Conservation (phyloP, 2,797 vertebrate species). For the Microchirus variegatus region DNA sequence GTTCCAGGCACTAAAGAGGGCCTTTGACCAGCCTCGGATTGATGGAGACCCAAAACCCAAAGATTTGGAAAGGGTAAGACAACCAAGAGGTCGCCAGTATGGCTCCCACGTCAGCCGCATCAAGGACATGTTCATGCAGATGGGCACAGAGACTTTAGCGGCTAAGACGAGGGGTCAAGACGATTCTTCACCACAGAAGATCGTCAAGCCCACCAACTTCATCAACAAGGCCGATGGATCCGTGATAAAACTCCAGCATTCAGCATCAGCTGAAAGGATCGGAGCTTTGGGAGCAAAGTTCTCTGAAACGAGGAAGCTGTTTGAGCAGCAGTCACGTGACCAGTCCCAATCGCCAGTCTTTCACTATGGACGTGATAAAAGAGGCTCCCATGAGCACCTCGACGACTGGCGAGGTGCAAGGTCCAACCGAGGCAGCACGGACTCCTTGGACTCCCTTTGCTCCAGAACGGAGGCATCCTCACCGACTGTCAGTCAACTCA, state of each 20-base stretch:
- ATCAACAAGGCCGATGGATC: slow-evolving; percentile 90
- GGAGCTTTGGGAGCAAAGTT: slow-evolving; percentile 87
- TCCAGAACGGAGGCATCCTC: slow-evolving; percentile 94
- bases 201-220: slow-evolving; percentile 89
- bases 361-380: slow-evolving; percentile 89
- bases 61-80: slow-evolving; percentile 86
- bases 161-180: slow-evolving; percentile 76
- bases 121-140: slow-evolving; percentile 99
- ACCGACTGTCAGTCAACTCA: slow-evolving; percentile 96
- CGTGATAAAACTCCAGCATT: slow-evolving; percentile 88
- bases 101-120: slow-evolving; percentile 97
- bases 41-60: slow-evolving; percentile 87
- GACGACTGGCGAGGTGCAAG: slow-evolving; percentile 91
- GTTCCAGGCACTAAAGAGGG: slow-evolving; percentile 97
- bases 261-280: slow-evolving; percentile 82
- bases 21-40: slow-evolving; percentile 93
- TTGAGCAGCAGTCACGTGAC: slow-evolving; percentile 91
- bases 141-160: slow-evolving; percentile 87
- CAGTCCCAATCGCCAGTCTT: slow-evolving; percentile 87
- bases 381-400: slow-evolving; percentile 84
- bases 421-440: slow-evolving; percentile 93
- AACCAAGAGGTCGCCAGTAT: slow-evolving; percentile 93
- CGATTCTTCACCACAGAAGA: slow-evolving; percentile 87
- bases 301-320: slow-evolving; percentile 93
- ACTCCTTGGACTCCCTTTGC: slow-evolving; percentile 96